Base-by-base conservation (phyloP, 2,113 vertebrate genomes). In the Saccopteryx bilineata region DNA sequence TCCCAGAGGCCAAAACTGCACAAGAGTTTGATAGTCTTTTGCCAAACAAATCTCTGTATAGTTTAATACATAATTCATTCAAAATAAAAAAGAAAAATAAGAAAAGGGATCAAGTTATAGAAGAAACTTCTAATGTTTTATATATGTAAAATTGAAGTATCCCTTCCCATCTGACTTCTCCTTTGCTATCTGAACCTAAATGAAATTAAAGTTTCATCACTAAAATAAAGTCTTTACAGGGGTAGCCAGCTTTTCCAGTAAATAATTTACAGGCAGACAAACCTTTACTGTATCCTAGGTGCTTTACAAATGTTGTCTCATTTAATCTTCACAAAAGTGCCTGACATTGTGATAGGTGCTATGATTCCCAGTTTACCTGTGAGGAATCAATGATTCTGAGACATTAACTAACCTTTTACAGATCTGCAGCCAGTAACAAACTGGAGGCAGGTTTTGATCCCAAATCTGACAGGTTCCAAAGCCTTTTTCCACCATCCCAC, bases 161-260 rank as follows among this genome's bases (percentile, higher is more conserved):
- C 61, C 19, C 9, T 3, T 68, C 14, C 14, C 19, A 13, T 60
- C 65, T 83, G 50, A 61, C 12, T 92, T 96, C 52, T 68, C 26
- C 91, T 71, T 83, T 33, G 65, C 66, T 33, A 26, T 74, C 46
- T 65, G 31, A 60, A 74, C 23, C 26, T 52, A 92, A 92, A 76
- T 72, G 48, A 92, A 91, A 63, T 56, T 23, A 78, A 92, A 82
- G 8, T 83, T 93, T 80, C 82, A 90, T 58, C 23, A 14, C 50
- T 58, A 56, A 72, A 72, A 71, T 52, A 52, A 39, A 66, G 48
- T 28, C 74, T 65, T 82, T 68, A 60, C 26, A 9, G 6, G n/a
- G 26, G 7, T 88, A 54, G 60, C 23, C 63, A 85, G 58, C 80
- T 74, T 65, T 87, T 50, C 56, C 93, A 72, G 31, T 74, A 78